Evolutionary conservation across 2,888 invertebrate species (phyloP).

Genomic region (Digitonthophagus gazella): DNA sequence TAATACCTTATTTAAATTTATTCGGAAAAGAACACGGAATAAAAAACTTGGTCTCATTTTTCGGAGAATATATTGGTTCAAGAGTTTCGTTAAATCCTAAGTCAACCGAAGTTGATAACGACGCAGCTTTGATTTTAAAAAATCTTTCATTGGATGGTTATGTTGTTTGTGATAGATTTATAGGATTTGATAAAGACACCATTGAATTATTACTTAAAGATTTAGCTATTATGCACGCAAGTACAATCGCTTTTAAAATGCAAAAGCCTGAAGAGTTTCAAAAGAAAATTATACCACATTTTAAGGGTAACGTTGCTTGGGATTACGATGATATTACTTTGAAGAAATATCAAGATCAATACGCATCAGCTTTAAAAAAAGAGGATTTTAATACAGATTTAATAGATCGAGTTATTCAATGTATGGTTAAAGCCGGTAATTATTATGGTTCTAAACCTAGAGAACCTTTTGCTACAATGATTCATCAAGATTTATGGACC

Average conservation of each 20-base stretch:
- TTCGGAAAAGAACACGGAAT: conserved; percentile 50
- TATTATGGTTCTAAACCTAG: conserved; percentile 38
- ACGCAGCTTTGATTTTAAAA: conserved; percentile 56
- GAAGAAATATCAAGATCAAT: neutral
- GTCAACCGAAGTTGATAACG: conserved; percentile 48
- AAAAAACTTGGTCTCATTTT: conserved; percentile 47
- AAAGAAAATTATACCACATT: conserved; percentile 43
- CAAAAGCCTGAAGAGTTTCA: conserved; percentile 49
- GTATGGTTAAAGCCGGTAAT: conserved; percentile 41
- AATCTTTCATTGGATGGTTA: conserved; percentile 54
- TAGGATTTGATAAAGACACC: conserved; percentile 53
- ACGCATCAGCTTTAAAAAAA: neutral
- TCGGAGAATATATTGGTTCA: conserved; percentile 53
- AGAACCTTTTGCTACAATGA: conserved; percentile 57
- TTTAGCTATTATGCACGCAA: conserved; percentile 56
- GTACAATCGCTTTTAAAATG: conserved; percentile 54
- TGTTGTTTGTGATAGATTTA: conserved; percentile 49
- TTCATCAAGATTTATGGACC: conserved; percentile 60
- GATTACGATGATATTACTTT: neutral
- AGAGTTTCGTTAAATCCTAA: conserved; percentile 42
- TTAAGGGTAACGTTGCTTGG: conserved; percentile 25
- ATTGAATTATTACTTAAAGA: conserved; percentile 49
- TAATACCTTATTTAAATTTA: conserved; percentile 50
- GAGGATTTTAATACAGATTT: neutral
- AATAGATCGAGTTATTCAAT: neutral